Evolutionary conservation across 2,113 vertebrate species (phyloP), one percentile per base, ranked within the genome.

Genomic region (Bambusicola thoracicus): DNA sequence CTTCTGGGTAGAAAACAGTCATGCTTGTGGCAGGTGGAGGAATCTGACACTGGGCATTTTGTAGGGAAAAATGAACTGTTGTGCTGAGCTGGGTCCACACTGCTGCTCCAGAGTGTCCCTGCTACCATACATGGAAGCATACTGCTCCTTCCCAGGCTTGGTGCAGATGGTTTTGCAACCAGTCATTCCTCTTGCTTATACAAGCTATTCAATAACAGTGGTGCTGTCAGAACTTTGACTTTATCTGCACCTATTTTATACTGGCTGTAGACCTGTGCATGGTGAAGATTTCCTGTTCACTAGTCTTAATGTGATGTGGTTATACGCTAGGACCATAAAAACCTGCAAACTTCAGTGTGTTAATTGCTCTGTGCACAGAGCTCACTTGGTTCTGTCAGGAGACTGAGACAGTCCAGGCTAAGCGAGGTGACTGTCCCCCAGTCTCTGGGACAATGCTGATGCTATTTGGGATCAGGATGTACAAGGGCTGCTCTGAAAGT

Each of bases 251-350:
- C 0, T 41, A 36, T 16, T 29, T 43, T 59, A 59, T 40, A 0
- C 59, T 40, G 55, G 22, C 84, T 88, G 1, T 61, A 55, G 56
- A 34, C 32, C 10, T 6, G 46, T 8, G 59, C 55, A 2, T 2
- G 4, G 66, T 40, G 40, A 13, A 19, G 66, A 44, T 48, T 73
- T 34, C 46, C 58, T 44, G 3, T 55, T 43, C 44, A 17, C 30
- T 32, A 4, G 43, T 46, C 56, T 56, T 49, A 1, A 1, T 3
- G 8, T 13, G 36, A 17, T 49, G 38, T 0, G 0, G 30, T 2
- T 44, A 4, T 13, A 55, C 48, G 14, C 74, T 68, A 24, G 77
- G 38, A 48, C 36, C 62, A 49, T 58, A 7, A 3, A 62, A 22
- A 32, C 22, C 77, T 75, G 46, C 46, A 0, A 12, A 22, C 18